phyloP scores from a whole-genome alignment of 2,888 invertebrate species.

The Sepiola atlantica region DNA sequence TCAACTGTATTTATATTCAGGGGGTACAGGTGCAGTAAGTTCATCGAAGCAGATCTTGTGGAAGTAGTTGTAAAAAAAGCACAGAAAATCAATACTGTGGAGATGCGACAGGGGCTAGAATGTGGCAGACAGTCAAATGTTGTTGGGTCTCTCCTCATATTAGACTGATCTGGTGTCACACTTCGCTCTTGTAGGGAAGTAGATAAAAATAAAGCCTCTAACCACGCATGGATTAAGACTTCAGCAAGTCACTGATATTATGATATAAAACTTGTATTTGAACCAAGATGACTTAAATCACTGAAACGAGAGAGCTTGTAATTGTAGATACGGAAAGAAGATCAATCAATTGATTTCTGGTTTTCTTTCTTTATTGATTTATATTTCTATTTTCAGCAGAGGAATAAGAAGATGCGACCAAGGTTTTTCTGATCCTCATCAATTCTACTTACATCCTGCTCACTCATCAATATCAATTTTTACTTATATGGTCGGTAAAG shows the following conservation, averaged over 20 bases:
- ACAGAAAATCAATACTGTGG: too few relatives aligned
- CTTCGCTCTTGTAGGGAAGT: too few relatives aligned
- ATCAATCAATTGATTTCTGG: not conserved
- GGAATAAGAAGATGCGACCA: not conserved
- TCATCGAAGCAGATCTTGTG: too few relatives aligned
- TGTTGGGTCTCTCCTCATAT: too few relatives aligned
- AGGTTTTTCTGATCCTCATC: slow-evolving; percentile 18
- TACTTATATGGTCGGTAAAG: not conserved
- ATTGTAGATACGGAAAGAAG: not conserved
- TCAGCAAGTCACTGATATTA: not conserved
- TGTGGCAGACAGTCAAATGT: too few relatives aligned
- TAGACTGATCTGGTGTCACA: too few relatives aligned
- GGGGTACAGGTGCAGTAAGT: too few relatives aligned
- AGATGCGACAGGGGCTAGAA: too few relatives aligned
- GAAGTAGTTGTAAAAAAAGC: too few relatives aligned
- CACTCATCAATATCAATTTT: slow-evolving; percentile 12
- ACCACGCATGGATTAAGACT: too few relatives aligned
- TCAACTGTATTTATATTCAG: too few relatives aligned
- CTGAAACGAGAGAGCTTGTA: not conserved
- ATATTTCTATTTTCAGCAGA: not conserved
- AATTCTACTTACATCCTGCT: not conserved
- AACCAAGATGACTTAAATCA: not conserved
- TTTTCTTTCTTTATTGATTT: not conserved
- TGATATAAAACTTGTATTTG: not conserved
- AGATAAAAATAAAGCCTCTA: too few relatives aligned